Evolutionary conservation across 2,113 vertebrate species (phyloP), one percentile per base, ranked within the genome.

Genomic region (Rhegmatorhina hoffmannsi): DNA sequence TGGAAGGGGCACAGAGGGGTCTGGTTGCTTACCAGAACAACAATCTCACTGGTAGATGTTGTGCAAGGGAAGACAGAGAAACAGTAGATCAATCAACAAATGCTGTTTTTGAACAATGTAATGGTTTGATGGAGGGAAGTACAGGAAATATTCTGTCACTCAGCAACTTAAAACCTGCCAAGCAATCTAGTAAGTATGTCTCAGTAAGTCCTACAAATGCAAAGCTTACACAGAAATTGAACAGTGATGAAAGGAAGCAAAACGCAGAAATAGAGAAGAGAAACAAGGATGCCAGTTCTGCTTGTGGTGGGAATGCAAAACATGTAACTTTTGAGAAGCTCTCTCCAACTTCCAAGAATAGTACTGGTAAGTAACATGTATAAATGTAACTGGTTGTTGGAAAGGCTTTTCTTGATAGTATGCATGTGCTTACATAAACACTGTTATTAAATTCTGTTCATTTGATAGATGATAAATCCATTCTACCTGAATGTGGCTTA

Each of bases 351-450:
- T 85, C 46, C 15, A 83, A 96, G 49, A 44, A 47, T 56, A 60
- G 47, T 86, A 69, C 90, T 91, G 98, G 99, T 99, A 96, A 97
- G 98, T 97, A 70, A 55, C 18, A 18, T 63, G 5, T 26, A 14
- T 31, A 43, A 58, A 80, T 26, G 4, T 33, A 80, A 59, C n/a
- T 17, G 40, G 11, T 33, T 88, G 13, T 63, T 90, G 29, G 40
- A 84, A 82, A 90, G 12, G 6, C 29, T 73, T 73, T 74, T 87
- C 23, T 81, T 91, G 18, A 33, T 5, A 6, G 17, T 63, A 52
- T 49, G 8, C 4, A 4, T 95, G 74, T 89, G 40, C n/a, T 43
- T 91, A 75, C 91, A 58, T 36, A 46, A 64, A 62, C n/a, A 33
- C 43, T 43, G 2, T 84, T 94, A 25, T n/a, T 38, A 28, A 58